These are phyloP conservation scores for Patella ulyssiponensis DNA, from an alignment of 2,888 invertebrate genomes.

Conservation along the genomic window DNA sequence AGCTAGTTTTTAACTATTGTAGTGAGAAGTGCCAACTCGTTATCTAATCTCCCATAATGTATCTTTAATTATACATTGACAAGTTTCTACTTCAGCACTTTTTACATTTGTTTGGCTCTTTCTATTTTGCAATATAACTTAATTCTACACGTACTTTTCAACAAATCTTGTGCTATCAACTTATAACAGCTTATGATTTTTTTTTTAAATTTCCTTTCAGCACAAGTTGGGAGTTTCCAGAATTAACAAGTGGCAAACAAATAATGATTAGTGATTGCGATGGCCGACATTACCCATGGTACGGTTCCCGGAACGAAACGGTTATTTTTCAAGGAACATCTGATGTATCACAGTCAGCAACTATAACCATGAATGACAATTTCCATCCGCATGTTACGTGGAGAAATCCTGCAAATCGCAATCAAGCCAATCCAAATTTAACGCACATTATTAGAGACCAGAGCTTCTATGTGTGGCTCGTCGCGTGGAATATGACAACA, in stretches of 20 bases:
- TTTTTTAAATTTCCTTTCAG: conserved; percentile 47
- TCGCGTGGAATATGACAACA: conserved; percentile 67
- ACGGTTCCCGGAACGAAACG: conserved; percentile 69
- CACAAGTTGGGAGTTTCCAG: conserved; percentile 73
- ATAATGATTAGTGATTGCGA: conserved; percentile 72
- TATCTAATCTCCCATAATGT: too few relatives aligned
- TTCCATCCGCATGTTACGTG: conserved; percentile 72
- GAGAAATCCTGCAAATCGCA: conserved; percentile 68
- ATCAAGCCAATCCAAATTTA: conserved; percentile 65
- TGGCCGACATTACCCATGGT: conserved; percentile 72
- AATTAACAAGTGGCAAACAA: conserved; percentile 67
- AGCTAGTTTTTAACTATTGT: too few relatives aligned
- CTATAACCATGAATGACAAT: conserved; percentile 71
- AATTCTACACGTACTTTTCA: not conserved
- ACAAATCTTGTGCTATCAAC: not conserved
- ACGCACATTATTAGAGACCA: conserved; percentile 70
- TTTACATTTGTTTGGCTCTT: too few relatives aligned
- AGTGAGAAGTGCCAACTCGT: too few relatives aligned
- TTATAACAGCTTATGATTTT: not conserved
- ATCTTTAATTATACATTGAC: too few relatives aligned
- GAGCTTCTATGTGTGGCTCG: conserved; percentile 71
- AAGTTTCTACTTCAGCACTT: too few relatives aligned
- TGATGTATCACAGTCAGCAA: conserved; percentile 60
- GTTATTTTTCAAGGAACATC: conserved; percentile 67
- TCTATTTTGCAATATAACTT: too few relatives aligned